These are phyloP conservation scores for Oryzias melastigma DNA, from an alignment of 2,113 vertebrate genomes.

Conservation along the genomic window DNA sequence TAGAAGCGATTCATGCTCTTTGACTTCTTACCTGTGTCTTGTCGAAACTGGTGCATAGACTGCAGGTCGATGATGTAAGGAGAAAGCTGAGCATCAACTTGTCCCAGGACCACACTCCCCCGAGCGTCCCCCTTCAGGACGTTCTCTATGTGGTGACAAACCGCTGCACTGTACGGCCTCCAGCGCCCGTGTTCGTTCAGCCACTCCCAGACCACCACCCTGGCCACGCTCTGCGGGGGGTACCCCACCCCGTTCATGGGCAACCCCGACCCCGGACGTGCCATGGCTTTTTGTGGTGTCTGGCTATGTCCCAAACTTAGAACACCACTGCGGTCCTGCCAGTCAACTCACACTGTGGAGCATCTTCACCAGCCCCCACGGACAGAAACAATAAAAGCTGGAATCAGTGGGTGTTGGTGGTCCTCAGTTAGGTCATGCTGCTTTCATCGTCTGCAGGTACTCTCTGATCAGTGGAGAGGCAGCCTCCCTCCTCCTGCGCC, in stretches of 20 bases:
- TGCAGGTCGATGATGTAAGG: conserved; percentile 96
- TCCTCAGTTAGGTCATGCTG: conserved; percentile 54
- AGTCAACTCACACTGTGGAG: conserved; percentile 60
- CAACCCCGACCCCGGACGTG: conserved; percentile 73
- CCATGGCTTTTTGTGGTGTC: conserved; percentile 62
- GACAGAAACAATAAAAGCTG: conserved; percentile 23
- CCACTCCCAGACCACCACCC: conserved; percentile 98
- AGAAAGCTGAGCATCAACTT: conserved; percentile 88
- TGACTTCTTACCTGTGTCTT: conserved; percentile 89
- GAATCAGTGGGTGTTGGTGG: conserved; percentile 26
- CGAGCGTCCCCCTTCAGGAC: conserved; percentile 88
- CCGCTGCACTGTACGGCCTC: conserved; percentile 89
- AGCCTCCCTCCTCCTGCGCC: conserved; percentile 32
- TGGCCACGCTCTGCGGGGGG: conserved; percentile 88
- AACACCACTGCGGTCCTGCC: conserved; percentile 49
- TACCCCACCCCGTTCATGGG: conserved; percentile 80
- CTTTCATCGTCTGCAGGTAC: conserved; percentile 49
- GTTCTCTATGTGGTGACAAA: conserved; percentile 95
- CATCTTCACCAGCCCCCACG: conserved; percentile 27
- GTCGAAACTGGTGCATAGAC: conserved; percentile 97
- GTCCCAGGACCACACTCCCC: conserved; percentile 88
- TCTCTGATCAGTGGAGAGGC: conserved; percentile 35
- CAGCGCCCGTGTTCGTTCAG: conserved; percentile 93
- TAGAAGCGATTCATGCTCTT: no score
- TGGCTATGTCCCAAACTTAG: conserved; percentile 29